Conservation (phyloP, 1,140 invertebrate genomes). For the Calycopis cecrops region DNA sequence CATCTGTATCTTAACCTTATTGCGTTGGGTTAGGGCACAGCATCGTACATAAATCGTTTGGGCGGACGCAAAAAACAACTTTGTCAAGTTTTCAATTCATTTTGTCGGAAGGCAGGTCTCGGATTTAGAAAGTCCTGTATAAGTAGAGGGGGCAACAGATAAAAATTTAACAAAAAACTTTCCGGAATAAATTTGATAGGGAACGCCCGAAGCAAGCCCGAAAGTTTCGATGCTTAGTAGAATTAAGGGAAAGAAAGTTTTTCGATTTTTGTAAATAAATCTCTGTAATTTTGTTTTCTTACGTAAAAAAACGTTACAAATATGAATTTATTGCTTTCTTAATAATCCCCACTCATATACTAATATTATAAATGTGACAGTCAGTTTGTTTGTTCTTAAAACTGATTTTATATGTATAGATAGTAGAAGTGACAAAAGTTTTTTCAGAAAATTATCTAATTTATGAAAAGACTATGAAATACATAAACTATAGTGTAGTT, state of each 20-base stretch:
- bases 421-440: no score
- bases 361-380: no score
- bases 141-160: conserved; percentile 44
- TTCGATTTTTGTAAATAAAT: conserved; percentile 12
- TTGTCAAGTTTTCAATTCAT: conserved; percentile 30
- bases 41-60: conserved; percentile 30
- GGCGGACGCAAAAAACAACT: conserved; percentile 25
- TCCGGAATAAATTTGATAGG: conserved; percentile 47
- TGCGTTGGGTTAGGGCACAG: conserved; percentile 23
- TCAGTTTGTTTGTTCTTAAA: no score
- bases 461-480: no score
- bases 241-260: conserved; percentile 16
- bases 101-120: conserved; percentile 20
- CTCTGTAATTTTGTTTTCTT: conserved; percentile 2
- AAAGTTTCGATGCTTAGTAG: conserved; percentile 16
- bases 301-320: background rate
- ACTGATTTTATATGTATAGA: no score
- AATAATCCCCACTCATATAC: no score
- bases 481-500: no score
- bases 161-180: conserved; percentile 43
- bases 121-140: conserved; percentile 42
- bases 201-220: conserved; percentile 25
- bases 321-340: background rate
- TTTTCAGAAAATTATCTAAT: no score
- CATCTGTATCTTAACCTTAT: conserved; percentile 19